Evolutionary conservation across 1,140 invertebrate genomes (phyloP).

Genomic region (Vollenhovia emeryi): DNA sequence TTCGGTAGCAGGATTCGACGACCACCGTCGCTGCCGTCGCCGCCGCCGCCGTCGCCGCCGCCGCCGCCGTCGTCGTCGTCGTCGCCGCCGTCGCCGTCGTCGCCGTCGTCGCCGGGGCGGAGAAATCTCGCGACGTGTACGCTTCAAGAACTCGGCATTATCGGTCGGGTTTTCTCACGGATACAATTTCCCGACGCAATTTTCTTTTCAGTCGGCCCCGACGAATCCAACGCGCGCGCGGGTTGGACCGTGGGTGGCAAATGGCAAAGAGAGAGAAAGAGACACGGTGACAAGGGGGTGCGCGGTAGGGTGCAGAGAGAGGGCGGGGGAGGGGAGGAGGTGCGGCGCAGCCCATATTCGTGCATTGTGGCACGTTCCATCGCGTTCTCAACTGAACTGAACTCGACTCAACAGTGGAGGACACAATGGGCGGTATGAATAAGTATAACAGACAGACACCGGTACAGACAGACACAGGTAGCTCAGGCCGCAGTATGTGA

Average conservation of each 20-base stretch:
- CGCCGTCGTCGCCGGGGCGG: background rate
- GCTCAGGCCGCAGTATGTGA: slow-evolving; percentile 84
- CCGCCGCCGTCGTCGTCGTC: background rate
- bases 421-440: slow-evolving; percentile 84
- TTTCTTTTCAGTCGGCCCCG: slow-evolving; percentile 78
- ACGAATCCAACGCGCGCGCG: slow-evolving; percentile 72
- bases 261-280: slow-evolving; percentile 68
- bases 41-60: background rate
- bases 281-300: slow-evolving; percentile 50
- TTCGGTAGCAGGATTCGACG: slow-evolving; percentile 21
- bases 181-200: slow-evolving; percentile 82
- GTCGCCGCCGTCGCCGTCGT: background rate
- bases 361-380: slow-evolving; percentile 86
- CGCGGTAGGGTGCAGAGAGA: slow-evolving; percentile 53
- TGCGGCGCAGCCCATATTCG: slow-evolving; percentile 82
- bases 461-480: slow-evolving; percentile 85
- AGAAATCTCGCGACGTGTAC: slow-evolving; percentile 42
- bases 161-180: slow-evolving; percentile 76
- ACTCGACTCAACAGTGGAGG: slow-evolving; percentile 83
- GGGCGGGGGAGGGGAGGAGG: slow-evolving; percentile 52
- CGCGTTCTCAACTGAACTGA: slow-evolving; percentile 86
- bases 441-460: slow-evolving; percentile 86
- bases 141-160: slow-evolving; percentile 67
- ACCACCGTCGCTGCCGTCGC: background rate
- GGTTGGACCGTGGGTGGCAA: slow-evolving; percentile 73